Evolutionary conservation across 2,797 vertebrate species (phyloP).

Genomic region (Salarias fasciatus): DNA sequence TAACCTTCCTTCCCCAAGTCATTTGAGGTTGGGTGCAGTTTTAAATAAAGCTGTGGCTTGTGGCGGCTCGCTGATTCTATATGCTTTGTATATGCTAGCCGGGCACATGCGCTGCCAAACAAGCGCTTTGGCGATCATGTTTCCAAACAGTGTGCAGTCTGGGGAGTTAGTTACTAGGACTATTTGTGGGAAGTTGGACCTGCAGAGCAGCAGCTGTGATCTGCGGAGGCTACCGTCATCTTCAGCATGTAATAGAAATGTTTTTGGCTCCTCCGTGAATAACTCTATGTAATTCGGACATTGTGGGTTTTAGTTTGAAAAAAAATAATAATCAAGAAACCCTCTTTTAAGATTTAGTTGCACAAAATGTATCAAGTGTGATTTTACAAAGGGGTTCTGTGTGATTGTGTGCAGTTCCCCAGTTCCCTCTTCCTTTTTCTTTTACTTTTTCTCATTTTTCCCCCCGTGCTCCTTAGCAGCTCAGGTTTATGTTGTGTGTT

Average conservation of each 20-base stretch:
- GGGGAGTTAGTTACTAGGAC: constrained; percentile 19
- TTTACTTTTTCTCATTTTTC: not conserved
- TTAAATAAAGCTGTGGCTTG: constrained; percentile 71
- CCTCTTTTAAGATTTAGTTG: not conserved
- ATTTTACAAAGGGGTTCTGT: constrained; percentile 1
- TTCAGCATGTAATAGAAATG: constrained; percentile 23
- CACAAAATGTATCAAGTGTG: constrained; percentile 3
- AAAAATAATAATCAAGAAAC: no score
- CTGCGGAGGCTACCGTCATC: not conserved
- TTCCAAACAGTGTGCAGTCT: constrained; percentile 48
- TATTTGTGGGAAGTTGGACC: constrained; percentile 11
- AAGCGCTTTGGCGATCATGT: constrained; percentile 42
- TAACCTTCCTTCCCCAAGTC: constrained; percentile 58
- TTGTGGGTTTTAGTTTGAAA: constrained; percentile 4
- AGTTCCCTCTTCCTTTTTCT: not conserved
- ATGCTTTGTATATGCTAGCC: constrained; percentile 46
- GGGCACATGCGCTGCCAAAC: constrained; percentile 32
- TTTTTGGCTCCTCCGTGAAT: not conserved
- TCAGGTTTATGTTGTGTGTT: constrained; percentile 59
- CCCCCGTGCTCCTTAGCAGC: constrained; percentile 27
- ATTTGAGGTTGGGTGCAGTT: constrained; percentile 58
- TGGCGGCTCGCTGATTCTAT: constrained; percentile 52
- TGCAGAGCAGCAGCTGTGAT: constrained; percentile 40
- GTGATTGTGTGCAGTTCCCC: not conserved
- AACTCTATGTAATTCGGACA: constrained; percentile 7